These are phyloP conservation scores for Microctenopoma steveboyesi DNA, from an alignment of 2,797 vertebrate species.

Conservation along the genomic window DNA sequence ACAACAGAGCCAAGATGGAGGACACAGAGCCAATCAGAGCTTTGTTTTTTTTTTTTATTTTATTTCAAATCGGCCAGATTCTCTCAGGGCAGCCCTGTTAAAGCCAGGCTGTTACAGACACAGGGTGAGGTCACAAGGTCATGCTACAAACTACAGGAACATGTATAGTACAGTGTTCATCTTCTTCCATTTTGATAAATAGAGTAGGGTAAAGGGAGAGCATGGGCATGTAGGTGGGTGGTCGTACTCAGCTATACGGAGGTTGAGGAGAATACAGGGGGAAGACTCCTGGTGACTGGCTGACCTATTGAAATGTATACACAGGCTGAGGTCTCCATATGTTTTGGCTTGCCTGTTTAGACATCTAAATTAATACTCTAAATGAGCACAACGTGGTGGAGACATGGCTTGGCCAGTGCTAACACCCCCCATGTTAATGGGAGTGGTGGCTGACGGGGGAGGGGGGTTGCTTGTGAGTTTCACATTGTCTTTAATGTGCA, in stretches of 20 bases:
- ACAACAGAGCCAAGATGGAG: constrained; percentile 17
- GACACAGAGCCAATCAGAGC: neutral
- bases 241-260: constrained; percentile 46
- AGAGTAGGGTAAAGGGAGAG: constrained; percentile 42
- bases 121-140: constrained; percentile 30
- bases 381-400: constrained; percentile 60
- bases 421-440: constrained; percentile 22
- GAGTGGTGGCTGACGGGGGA: neutral
- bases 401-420: constrained; percentile 31
- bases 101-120: constrained; percentile 34
- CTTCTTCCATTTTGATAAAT: constrained; percentile 27
- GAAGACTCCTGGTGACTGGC: constrained; percentile 59
- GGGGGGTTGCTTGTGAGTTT: constrained; percentile 25
- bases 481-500: constrained; percentile 67
- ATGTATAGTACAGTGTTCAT: constrained; percentile 37
- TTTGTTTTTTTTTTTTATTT: constrained; percentile 7
- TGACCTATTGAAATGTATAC: constrained; percentile 72
- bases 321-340: constrained; percentile 62
- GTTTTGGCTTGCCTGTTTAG: constrained; percentile 72
- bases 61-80: constrained; percentile 10
- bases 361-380: constrained; percentile 74
- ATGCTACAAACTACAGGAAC: constrained; percentile 18
- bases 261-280: constrained; percentile 47
- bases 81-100: constrained; percentile 33
- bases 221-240: constrained; percentile 67